Evolutionary conservation across 2,113 vertebrate genomes (phyloP).

Genomic region (Tinamus guttatus): DNA sequence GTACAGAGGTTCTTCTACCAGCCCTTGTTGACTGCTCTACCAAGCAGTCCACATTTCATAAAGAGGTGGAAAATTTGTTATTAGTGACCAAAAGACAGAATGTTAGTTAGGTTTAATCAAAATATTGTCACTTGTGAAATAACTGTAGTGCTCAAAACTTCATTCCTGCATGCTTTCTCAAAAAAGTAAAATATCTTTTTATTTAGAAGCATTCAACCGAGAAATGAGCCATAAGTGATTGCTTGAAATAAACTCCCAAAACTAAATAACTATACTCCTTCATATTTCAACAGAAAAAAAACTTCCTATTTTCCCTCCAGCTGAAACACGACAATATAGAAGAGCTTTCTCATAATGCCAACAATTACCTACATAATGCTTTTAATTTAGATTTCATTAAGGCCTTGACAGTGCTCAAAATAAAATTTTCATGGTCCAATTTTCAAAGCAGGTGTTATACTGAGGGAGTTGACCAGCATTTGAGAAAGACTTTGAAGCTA

Average conservation of each 20-base stretch:
- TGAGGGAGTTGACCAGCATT: not conserved
- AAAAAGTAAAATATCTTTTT: not conserved
- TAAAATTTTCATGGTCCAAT: not conserved
- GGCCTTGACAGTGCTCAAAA: not conserved
- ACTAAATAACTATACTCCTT: not conserved
- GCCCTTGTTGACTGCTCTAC: not conserved
- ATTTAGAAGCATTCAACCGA: slow-evolving; percentile 8
- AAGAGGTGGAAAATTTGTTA: not conserved
- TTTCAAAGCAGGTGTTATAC: not conserved
- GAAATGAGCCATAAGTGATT: not conserved
- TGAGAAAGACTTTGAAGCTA: slow-evolving; percentile 4
- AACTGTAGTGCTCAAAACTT: not conserved
- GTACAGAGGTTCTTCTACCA: not conserved
- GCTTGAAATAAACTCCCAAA: not conserved
- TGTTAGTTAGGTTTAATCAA: not conserved
- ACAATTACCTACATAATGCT: not conserved
- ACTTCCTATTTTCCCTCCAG: not conserved
- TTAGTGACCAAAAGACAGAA: not conserved
- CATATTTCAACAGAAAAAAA: not conserved
- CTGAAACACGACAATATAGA: not conserved
- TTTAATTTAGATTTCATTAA: slow-evolving; percentile 14
- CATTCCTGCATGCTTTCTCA: not conserved
- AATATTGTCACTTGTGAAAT: not conserved
- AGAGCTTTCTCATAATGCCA: not conserved
- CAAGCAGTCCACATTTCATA: not conserved